Conservation (phyloP, 2,797 vertebrate species). For the Sparidentex hasta region DNA sequence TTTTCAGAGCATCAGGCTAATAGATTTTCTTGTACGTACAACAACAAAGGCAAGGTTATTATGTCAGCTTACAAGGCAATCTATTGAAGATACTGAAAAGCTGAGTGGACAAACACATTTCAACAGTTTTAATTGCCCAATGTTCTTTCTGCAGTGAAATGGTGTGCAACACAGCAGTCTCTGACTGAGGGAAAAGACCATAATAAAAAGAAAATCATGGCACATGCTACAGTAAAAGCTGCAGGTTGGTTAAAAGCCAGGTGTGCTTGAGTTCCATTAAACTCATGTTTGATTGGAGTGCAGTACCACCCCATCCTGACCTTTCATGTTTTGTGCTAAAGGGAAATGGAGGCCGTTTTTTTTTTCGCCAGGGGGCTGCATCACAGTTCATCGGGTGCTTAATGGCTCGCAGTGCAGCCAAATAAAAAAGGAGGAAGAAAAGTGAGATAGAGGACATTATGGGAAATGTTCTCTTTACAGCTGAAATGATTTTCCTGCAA, state of each 20-base stretch:
- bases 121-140: conserved; percentile 47
- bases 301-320: conserved; percentile 49
- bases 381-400: conserved; percentile 68
- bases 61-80: conserved; percentile 32
- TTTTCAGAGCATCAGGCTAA: conserved; percentile 24
- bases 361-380: conserved; percentile 52
- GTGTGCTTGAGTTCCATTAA: conserved; percentile 48
- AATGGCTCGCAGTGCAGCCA: conserved; percentile 64
- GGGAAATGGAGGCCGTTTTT: conserved; percentile 65
- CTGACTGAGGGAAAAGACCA: conserved; percentile 19
- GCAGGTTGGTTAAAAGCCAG: conserved; percentile 58
- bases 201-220: conserved; percentile 36
- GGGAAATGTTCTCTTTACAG: conserved; percentile 69
- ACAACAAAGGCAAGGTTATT: conserved; percentile 28
- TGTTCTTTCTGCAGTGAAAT: conserved; percentile 66
- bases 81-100: conserved; percentile 46
- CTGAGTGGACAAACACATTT: conserved; percentile 30
- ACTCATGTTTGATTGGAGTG: conserved; percentile 52
- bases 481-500: conserved; percentile 68
- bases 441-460: conserved; percentile 56
- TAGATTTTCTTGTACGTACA: conserved; percentile 30
- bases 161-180: conserved; percentile 64
- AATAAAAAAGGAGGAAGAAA: conserved; percentile 67
- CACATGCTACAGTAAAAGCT: conserved; percentile 21
- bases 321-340: conserved; percentile 48